phyloP scores from a whole-genome alignment of 1,140 invertebrate species.

The Gryon sp. region DNA sequence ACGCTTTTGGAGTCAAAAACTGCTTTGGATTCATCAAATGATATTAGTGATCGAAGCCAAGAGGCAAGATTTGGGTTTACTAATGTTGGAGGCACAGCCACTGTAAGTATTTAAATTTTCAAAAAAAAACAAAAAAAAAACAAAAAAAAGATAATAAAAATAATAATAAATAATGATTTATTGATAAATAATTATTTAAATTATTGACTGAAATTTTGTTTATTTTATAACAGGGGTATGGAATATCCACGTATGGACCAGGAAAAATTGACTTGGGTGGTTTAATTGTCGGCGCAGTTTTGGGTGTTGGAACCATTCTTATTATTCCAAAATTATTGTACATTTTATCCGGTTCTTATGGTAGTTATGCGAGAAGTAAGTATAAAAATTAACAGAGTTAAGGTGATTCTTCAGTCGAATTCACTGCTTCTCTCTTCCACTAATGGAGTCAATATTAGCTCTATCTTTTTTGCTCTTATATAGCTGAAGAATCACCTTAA shows the following conservation, averaged over 20 bases:
- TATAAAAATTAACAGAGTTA: too few species aligned
- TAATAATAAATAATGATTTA: too few species aligned
- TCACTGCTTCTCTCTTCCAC: too few species aligned
- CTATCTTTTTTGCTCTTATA: too few species aligned
- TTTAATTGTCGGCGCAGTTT: slow-evolving; percentile 87
- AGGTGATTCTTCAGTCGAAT: too few species aligned
- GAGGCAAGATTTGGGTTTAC: slow-evolving; percentile 77
- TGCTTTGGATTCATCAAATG: slow-evolving; percentile 45
- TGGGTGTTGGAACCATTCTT: slow-evolving; percentile 88
- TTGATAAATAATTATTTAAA: not conserved
- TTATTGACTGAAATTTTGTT: not conserved
- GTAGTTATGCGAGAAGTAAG: slow-evolving; percentile 86
- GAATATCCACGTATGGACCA: slow-evolving; percentile 82
- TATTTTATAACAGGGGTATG: slow-evolving; percentile 77
- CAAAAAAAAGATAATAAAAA: too few species aligned
- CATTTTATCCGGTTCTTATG: slow-evolving; percentile 84
- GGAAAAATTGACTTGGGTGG: slow-evolving; percentile 90
- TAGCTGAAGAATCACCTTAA: too few species aligned
- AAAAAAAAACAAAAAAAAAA: too few species aligned
- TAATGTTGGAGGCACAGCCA: slow-evolving; percentile 68
- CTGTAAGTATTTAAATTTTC: slow-evolving; percentile 52
- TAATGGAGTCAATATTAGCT: too few species aligned
- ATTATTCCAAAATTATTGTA: slow-evolving; percentile 88
- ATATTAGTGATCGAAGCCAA: slow-evolving; percentile 70
- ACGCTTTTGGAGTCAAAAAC: slow-evolving; percentile 48